Evolutionary conservation across 2,888 invertebrate species (phyloP).

Genomic region (Eupsilia transversa): DNA sequence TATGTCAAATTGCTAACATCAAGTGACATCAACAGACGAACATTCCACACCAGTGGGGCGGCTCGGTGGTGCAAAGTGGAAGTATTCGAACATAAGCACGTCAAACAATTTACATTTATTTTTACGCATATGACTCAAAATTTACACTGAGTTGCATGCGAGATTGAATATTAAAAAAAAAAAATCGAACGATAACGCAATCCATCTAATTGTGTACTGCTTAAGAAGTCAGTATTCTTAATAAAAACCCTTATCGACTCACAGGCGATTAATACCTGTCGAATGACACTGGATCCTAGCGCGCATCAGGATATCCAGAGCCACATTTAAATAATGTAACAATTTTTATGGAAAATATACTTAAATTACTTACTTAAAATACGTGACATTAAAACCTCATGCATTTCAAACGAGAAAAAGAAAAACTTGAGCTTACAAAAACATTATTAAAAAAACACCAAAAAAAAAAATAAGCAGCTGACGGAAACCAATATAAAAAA

Average conservation of each 20-base stretch:
- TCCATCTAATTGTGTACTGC: neutral
- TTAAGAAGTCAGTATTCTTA: neutral
- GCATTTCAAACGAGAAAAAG: neutral
- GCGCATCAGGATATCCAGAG: too few species aligned
- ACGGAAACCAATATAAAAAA: slow-evolving; percentile 21
- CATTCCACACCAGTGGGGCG: too few species aligned
- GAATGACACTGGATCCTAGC: too few species aligned
- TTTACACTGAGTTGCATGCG: neutral
- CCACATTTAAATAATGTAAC: too few species aligned
- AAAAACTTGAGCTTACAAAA: neutral
- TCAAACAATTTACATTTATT: neutral
- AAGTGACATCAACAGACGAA: too few species aligned
- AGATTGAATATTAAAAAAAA: slow-evolving; percentile 15
- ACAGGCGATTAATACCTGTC: too few species aligned
- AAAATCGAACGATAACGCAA: neutral
- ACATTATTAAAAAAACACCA: neutral
- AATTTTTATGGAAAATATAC: too few species aligned
- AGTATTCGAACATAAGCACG: too few species aligned
- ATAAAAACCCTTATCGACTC: too few species aligned
- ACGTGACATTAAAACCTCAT: neutral
- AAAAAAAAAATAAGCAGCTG: neutral
- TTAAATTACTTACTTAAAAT: neutral
- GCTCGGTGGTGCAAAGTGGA: too few species aligned
- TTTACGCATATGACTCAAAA: slow-evolving; percentile 32
- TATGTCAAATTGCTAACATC: neutral